Conservation (phyloP, 2,888 invertebrate genomes). For the Poecilus cupreus region DNA sequence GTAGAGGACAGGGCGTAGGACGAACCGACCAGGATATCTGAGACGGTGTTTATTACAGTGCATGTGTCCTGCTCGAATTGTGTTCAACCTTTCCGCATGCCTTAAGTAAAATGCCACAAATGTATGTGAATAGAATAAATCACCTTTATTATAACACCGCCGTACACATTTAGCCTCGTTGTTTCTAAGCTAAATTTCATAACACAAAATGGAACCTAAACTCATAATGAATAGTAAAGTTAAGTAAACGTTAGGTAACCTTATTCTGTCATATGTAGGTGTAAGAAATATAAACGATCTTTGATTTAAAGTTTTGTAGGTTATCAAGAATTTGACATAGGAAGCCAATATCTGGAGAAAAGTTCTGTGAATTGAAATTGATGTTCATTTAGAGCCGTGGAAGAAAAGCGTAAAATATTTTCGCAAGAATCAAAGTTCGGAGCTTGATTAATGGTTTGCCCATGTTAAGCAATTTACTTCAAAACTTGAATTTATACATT, state of each 20-base stretch:
- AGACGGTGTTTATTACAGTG: slow-evolving; percentile 6
- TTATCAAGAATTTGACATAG: slow-evolving; percentile 17
- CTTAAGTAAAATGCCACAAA: too few species aligned
- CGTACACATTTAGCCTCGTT: too few species aligned
- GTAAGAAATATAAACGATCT: slow-evolving; percentile 23
- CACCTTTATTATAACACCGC: too few species aligned
- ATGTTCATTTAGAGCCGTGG: slow-evolving; percentile 2
- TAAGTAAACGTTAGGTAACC: neutral
- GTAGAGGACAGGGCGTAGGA: neutral
- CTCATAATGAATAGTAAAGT: neutral
- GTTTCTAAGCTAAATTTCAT: too few species aligned
- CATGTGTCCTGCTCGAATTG: neutral
- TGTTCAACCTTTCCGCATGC: too few species aligned
- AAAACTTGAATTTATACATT: neutral
- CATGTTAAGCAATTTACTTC: slow-evolving; percentile 2
- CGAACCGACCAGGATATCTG: neutral
- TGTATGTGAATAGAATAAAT: too few species aligned
- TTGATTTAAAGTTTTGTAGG: slow-evolving; percentile 18
- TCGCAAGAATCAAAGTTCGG: slow-evolving; percentile 4
- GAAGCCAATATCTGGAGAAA: slow-evolving; percentile 19
- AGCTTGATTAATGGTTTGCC: slow-evolving; percentile 12
- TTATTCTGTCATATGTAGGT: neutral
- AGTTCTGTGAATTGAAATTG: slow-evolving; percentile 11
- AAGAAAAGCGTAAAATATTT: slow-evolving; percentile 1
- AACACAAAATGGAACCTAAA: too few species aligned